Base-by-base conservation (phyloP, 2,113 vertebrate genomes). In the Thamnaconus septentrionalis region DNA sequence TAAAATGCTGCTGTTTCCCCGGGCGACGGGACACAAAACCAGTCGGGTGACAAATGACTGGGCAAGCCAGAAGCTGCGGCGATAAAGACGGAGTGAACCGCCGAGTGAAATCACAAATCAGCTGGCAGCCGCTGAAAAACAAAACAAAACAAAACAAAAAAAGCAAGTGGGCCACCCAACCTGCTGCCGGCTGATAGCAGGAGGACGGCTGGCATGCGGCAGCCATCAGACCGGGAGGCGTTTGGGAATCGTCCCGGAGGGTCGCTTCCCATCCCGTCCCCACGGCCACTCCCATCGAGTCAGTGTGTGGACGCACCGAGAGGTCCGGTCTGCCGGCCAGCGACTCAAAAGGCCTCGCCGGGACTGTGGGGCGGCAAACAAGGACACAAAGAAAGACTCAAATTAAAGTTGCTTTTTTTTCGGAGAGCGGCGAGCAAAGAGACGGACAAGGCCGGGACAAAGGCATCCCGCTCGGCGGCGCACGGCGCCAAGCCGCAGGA, bases 311-410 rank as follows among this genome's bases (percentile, higher is more conserved):
- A 57, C 80, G 18, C 18, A 31, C 18, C 18, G 18, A n/a, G 48
- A 50, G 48, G 2, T 50, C 81, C 65, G 88, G 82, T 85, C 60
- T 86, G 88, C 87, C 84, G 87, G 89, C 73, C 82, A 87, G 83
- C 82, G 3, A 68, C 64, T 87, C 53, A 77, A 75, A 80, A 65
- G 64, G 53, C 59, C 48, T 55, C 54, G 66, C 80, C 18, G 18
- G 18, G 18, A 31, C 61, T 5, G 18, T 71, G 84, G 76, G 41
- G 81, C 75, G 64, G 79, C 66, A 62, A 75, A 88, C 82, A 88
- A 84, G 18, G 50, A 52, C 10, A 31, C 7, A n/a, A 52, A 31
- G n/a, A 82, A 79, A 87, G 59, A 84, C 73, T 76, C 78, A 85
- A 86, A 85, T 78, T 63, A 85, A 85, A 81, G 65, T 52, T 1